Percentiles rank a stretch among this genome's conserved stretches.
Conservation (phyloP, 1,140 invertebrate species). For the Drosophila pruinosa region DNA sequence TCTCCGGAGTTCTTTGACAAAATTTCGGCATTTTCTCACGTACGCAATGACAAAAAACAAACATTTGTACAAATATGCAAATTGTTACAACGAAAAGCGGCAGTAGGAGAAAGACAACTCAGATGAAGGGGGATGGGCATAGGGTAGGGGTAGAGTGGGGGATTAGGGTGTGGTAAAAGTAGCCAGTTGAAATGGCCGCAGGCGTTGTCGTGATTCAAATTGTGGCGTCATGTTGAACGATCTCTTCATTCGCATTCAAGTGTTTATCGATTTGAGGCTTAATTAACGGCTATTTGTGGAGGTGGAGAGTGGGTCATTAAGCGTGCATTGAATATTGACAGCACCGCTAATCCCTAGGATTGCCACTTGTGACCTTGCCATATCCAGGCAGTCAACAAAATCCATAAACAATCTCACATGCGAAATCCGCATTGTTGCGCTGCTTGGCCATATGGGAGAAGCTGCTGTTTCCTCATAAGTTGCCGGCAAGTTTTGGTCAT, state of each 20-base stretch:
- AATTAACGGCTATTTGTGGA: conserved; percentile 37
- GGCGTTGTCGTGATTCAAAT: neutral
- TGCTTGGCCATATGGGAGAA: conserved; percentile 15
- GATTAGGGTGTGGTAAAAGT: neutral
- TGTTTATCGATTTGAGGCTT: conserved; percentile 23
- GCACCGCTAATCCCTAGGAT: conserved; percentile 27
- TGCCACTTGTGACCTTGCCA: conserved; percentile 43
- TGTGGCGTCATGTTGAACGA: conserved; percentile 30
- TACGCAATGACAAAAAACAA: conserved; percentile 41
- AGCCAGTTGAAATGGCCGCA: conserved; percentile 16
- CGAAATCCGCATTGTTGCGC: conserved; percentile 52
- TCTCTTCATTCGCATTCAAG: conserved; percentile 3
- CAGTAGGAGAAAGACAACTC: neutral
- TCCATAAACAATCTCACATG: conserved; percentile 20
- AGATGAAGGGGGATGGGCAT: no score
- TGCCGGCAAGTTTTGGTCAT: conserved; percentile 52
- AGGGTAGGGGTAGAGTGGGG: neutral
- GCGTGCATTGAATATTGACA: neutral
- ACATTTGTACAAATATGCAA: conserved; percentile 61
- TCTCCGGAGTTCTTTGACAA: conserved; percentile 29
- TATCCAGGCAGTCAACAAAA: conserved; percentile 8
- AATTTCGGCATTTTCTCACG: conserved; percentile 65
- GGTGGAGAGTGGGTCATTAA: conserved; percentile 18
- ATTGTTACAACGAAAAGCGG: conserved; percentile 37
- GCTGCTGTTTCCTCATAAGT: neutral